Conservation (phyloP, 2,797 vertebrate species). For the Remorina albescens region DNA sequence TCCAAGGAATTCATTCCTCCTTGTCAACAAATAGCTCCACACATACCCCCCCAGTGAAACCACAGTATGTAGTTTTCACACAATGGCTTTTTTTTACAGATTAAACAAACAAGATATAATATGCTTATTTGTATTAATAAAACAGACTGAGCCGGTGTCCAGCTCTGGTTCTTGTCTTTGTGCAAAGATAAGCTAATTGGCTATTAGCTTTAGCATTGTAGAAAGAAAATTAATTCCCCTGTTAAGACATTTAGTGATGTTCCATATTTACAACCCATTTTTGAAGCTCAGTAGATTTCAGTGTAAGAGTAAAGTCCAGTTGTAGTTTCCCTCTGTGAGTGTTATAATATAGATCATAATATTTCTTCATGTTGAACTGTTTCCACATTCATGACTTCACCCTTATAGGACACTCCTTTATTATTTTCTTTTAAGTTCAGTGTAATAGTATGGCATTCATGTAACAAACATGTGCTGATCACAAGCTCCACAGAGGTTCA, state of each 20-base stretch:
- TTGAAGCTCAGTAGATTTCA: background rate
- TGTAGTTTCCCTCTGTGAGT: background rate
- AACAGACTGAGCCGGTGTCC: background rate
- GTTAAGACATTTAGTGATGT: background rate
- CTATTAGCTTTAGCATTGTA: background rate
- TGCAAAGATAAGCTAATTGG: background rate
- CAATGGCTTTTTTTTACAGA: background rate
- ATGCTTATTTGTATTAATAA: background rate
- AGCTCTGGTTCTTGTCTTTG: background rate
- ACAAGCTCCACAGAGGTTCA: conserved; percentile 26
- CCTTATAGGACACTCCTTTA: conserved; percentile 14
- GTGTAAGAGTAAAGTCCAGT: background rate
- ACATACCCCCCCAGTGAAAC: background rate
- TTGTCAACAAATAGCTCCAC: background rate
- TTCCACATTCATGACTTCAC: conserved; percentile 38
- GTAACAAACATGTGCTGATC: conserved; percentile 39
- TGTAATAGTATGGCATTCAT: conserved; percentile 35
- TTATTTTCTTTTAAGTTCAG: conserved; percentile 35
- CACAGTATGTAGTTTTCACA: background rate
- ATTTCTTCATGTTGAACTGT: conserved; percentile 39
- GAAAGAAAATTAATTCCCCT: background rate
- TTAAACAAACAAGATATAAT: background rate
- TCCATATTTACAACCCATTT: background rate
- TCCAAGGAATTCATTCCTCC: background rate
- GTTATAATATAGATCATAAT: conserved; percentile 8